Evolutionary conservation across 1,140 invertebrate genomes (phyloP).

Genomic region (Cherax destructor): DNA sequence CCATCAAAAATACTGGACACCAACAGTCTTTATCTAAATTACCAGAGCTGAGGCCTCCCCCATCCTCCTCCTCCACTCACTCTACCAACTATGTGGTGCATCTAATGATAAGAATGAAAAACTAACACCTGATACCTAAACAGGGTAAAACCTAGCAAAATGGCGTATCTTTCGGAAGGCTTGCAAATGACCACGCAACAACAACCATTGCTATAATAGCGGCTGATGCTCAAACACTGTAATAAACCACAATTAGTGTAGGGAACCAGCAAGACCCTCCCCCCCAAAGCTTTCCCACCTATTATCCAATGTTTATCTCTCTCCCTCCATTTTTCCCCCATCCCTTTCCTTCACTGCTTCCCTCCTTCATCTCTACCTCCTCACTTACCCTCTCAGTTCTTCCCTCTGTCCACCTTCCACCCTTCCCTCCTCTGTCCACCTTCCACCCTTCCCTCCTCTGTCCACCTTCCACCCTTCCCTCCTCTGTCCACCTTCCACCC

Average conservation of each 20-base stretch:
- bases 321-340: background rate
- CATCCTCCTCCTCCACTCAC: background rate
- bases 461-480: no score
- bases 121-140: background rate
- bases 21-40: constrained; percentile 30
- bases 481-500: no score
- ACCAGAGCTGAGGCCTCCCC: background rate
- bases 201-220: constrained; percentile 22
- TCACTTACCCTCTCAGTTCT: background rate
- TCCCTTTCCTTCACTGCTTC: background rate
- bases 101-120: constrained; percentile 16
- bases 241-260: constrained; percentile 24
- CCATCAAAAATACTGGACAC: constrained; percentile 12
- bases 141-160: background rate
- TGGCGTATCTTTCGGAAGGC: background rate
- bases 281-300: background rate
- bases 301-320: background rate
- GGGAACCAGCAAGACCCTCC: background rate
- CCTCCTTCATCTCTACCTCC: no score
- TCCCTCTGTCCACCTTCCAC: no score
- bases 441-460: no score
- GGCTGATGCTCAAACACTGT: constrained; percentile 18
- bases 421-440: no score
- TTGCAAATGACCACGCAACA: background rate
- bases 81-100: no score